A percentile compares a stretch with the other conserved stretches of the same genome.
Evolutionary conservation across 2,888 invertebrate genomes (phyloP).

Genomic region (Lapara coniferarum): DNA sequence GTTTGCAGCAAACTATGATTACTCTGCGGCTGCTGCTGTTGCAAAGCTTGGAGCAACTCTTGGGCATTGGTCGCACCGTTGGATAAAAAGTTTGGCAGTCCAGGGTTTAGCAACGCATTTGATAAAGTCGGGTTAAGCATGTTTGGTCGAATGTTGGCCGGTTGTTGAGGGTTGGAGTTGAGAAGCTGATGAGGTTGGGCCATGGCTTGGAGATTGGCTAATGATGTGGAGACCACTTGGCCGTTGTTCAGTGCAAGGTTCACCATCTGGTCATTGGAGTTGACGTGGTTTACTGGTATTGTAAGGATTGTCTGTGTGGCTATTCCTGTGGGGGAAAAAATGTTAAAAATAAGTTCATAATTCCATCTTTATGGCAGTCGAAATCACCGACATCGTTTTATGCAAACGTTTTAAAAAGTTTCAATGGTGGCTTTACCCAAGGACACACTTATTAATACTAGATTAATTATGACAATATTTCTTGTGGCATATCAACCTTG

Average conservation of each 20-base stretch:
- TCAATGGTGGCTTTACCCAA: no score
- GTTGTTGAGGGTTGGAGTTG: slow-evolving; percentile 83
- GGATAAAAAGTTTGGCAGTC: slow-evolving; percentile 88
- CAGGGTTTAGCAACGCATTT: slow-evolving; percentile 88
- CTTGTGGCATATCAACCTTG: no score
- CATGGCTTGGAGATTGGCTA: slow-evolving; percentile 91
- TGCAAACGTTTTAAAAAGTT: no score
- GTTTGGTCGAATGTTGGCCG: slow-evolving; percentile 73
- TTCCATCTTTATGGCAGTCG: no score
- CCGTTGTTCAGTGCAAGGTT: slow-evolving; percentile 93
- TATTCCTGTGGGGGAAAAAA: slow-evolving; percentile 86
- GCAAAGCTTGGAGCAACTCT: slow-evolving; percentile 89
- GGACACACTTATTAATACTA: no score
- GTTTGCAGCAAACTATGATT: slow-evolving; percentile 79
- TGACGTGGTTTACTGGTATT: slow-evolving; percentile 96
- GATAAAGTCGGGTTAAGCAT: slow-evolving; percentile 85
- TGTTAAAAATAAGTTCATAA: no score
- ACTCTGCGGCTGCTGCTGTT: slow-evolving; percentile 85
- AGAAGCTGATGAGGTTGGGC: slow-evolving; percentile 88
- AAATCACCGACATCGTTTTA: no score
- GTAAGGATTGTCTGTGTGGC: slow-evolving; percentile 98
- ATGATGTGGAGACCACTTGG: slow-evolving; percentile 92
- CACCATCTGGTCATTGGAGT: slow-evolving; percentile 89
- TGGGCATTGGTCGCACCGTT: slow-evolving; percentile 88
- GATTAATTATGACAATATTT: no score